Evolutionary conservation across 1,140 invertebrate genomes (phyloP).

Genomic region (Lethrus apterus): DNA sequence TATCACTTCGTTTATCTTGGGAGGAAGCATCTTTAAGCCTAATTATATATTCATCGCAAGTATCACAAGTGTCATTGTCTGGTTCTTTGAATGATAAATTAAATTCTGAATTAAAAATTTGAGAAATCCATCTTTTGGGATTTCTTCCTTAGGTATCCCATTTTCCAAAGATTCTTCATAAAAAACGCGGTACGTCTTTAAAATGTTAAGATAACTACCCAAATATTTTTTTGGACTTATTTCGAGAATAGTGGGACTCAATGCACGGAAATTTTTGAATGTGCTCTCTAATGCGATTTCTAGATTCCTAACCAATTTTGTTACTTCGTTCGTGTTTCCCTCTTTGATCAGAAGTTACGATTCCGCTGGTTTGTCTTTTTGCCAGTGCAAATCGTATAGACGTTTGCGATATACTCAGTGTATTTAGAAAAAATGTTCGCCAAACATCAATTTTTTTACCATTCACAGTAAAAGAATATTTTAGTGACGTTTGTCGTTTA

Average conservation of each 20-base stretch:
- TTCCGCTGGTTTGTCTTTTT: conserved; percentile 3
- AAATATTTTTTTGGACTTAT: too few species aligned
- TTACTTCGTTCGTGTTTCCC: too few species aligned
- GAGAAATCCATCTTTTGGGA: conserved; percentile 9
- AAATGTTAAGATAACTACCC: conserved; percentile 10
- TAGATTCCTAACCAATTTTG: background rate
- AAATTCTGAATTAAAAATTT: conserved; percentile 11
- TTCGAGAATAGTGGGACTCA: too few species aligned
- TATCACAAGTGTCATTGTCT: conserved; percentile 9
- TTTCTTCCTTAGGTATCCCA: background rate
- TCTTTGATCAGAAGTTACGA: too few species aligned
- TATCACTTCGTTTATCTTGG: background rate
- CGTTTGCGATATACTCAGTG: conserved; percentile 4
- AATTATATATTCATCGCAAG: conserved; percentile 12
- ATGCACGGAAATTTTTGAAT: background rate
- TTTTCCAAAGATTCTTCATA: conserved; percentile 7
- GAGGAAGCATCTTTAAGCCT: conserved; percentile 7
- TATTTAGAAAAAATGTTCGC: background rate
- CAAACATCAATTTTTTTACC: too few species aligned
- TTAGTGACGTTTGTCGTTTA: too few species aligned
- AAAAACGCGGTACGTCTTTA: conserved; percentile 5
- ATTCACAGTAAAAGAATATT: too few species aligned
- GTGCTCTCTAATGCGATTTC: background rate
- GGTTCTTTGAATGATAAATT: conserved; percentile 2
- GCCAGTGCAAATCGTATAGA: conserved; percentile 2